Percentiles rank a stretch among this genome's conserved stretches.
Conservation (phyloP, 2,113 vertebrate genomes). For the Ceratotherium simum region DNA sequence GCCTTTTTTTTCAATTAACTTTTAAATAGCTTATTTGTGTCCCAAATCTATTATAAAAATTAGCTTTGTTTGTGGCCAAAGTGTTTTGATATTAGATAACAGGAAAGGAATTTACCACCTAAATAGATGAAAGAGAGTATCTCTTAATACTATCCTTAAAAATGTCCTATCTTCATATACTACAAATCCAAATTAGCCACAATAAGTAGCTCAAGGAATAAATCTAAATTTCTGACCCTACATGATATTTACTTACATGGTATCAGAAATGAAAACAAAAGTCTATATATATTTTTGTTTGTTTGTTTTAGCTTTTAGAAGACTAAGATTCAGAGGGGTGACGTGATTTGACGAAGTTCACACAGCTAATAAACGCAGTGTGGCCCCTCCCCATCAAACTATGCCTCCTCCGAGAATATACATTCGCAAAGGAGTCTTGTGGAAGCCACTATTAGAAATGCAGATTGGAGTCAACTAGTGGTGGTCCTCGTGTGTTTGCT, state of each 20-base stretch:
- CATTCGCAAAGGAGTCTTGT: background rate
- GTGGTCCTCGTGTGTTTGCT: too few relatives aligned
- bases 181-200: background rate
- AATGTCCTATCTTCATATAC: background rate
- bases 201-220: background rate
- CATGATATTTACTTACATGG: background rate
- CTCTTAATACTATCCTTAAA: background rate
- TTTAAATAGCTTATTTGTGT: background rate
- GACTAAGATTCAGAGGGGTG: background rate
- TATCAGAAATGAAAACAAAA: background rate
- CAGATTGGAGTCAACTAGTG: background rate
- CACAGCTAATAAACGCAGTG: background rate
- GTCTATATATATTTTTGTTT: background rate
- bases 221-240: background rate
- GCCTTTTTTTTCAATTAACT: background rate
- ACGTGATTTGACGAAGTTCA: background rate
- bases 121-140: background rate
- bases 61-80: background rate
- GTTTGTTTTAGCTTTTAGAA: background rate
- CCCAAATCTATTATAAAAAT: background rate
- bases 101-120: conserved; percentile 20
- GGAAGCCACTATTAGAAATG: background rate
- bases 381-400: rapidly evolving
- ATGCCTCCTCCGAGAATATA: background rate
- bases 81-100: background rate